Evolutionary conservation across 2,888 invertebrate genomes (phyloP), one percentile per base, ranked within the genome.

Genomic region (Hanleya hanleyi): DNA sequence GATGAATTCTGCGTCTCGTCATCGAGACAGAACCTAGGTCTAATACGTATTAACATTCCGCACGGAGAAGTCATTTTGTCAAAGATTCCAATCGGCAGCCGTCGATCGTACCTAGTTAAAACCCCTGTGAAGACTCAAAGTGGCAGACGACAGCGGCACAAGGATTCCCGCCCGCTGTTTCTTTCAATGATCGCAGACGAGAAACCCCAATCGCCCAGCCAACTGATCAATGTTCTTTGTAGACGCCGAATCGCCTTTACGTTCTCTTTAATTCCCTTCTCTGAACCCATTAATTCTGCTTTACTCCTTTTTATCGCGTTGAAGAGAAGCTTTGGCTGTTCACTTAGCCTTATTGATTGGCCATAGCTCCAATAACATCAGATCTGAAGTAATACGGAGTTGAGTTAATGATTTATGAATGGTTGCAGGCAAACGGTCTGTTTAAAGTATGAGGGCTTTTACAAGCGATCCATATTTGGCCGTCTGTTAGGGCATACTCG

Each of bases 211-310:
- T 29, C 57, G 32, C 29, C 32, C 57, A 29, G 22, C 32, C 57
- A 57, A 18, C 2, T 22, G 57, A 57, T 57, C 57, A 29, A 57
- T 57, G 57, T 57, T 29, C 57, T 57, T 57, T 57, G 57, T 57
- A 32, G 22, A 57, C 26, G 57, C 57, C 29, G 57, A 57, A 57
- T 57, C 57, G 29, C 57, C 57, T 57, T 57, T 57, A 32, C 32
- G 26, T 15, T 57, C 57, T 57, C 57, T 57, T 57, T 57, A 57
- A 57, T 57, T 57, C 57, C 57, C 32, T 22, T 29, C 57, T 57
- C 57, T 57, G 57, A 57, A 57, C 29, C 57, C 57, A 57, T 57
- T 57, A 57, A 57, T 57, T 57, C 57, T 57, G 57, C 57, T 57
- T n/a, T 57, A 57, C 29, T 57, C 57, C 57, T 57, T 57, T 57